A percentile compares a stretch with the other conserved stretches of the same genome.
These are phyloP conservation scores for Odocoileus hemionus DNA, from an alignment of 2,113 vertebrate species.

Conservation along the genomic window DNA sequence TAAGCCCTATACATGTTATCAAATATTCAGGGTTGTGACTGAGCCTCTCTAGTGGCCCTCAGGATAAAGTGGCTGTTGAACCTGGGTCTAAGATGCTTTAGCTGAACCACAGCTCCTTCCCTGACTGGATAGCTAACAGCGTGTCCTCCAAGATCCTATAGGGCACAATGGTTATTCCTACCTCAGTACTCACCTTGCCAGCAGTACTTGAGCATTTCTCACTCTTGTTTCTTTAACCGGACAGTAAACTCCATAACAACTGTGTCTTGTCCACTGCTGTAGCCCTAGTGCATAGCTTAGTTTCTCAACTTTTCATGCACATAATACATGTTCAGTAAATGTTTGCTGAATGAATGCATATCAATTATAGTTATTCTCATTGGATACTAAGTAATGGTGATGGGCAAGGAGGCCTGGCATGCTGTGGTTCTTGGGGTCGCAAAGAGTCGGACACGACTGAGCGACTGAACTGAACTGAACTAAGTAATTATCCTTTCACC, in stretches of 20 bases:
- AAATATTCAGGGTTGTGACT: neutral
- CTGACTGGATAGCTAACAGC: neutral
- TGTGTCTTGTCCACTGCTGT: neutral
- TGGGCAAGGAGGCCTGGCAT: neutral
- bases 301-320: neutral
- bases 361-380: neutral
- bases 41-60: neutral
- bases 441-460: neutral
- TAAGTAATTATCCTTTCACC: neutral
- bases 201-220: neutral
- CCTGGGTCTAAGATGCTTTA: neutral
- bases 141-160: neutral
- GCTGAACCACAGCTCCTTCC: neutral
- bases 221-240: neutral
- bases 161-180: neutral
- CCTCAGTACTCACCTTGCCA: neutral
- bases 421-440: neutral
- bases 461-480: neutral
- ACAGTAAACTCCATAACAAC: neutral
- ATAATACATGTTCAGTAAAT: neutral
- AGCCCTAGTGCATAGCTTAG: neutral
- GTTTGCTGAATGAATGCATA: neutral
- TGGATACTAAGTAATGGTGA: neutral
- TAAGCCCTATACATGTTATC: neutral
- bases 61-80: neutral